These are phyloP conservation scores for Petrolisthes manimaculis DNA, from an alignment of 2,888 invertebrate genomes.

Conservation along the genomic window DNA sequence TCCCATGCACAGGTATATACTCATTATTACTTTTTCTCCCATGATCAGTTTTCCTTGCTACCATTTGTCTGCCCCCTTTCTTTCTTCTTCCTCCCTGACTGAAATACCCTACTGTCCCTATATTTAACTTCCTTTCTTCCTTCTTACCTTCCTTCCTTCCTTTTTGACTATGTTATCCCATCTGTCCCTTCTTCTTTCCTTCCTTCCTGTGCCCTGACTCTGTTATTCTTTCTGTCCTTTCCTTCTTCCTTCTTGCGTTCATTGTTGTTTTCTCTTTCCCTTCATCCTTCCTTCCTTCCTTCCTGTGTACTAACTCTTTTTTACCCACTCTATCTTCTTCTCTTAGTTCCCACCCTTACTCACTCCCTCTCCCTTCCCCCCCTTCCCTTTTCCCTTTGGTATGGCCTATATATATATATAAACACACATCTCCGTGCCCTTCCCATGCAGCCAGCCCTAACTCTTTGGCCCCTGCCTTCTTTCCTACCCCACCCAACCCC, in stretches of 20 bases:
- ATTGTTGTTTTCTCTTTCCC: background rate
- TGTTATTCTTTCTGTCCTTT: background rate
- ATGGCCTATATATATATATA: too few relatives aligned
- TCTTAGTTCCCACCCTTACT: too few relatives aligned
- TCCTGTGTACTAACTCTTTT: background rate
- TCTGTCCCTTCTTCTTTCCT: background rate
- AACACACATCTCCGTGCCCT: background rate
- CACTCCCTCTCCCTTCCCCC: background rate
- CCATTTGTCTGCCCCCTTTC: background rate
- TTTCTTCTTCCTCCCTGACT: background rate
- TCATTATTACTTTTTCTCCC: too few relatives aligned
- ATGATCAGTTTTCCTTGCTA: too few relatives aligned
- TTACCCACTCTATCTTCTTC: too few relatives aligned
- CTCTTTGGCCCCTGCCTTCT: background rate
- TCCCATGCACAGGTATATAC: too few relatives aligned
- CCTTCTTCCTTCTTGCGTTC: background rate
- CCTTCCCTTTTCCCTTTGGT: background rate
- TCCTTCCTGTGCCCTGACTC: background rate
- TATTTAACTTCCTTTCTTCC: background rate
- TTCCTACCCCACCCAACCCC: background rate
- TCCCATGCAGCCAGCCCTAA: background rate
- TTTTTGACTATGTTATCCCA: background rate
- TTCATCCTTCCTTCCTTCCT: background rate
- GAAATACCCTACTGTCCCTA: too few relatives aligned
- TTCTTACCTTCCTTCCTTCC: background rate